phyloP scores from a whole-genome alignment of 2,113 vertebrate species.

The Cryptomyrus ogoouensis region DNA sequence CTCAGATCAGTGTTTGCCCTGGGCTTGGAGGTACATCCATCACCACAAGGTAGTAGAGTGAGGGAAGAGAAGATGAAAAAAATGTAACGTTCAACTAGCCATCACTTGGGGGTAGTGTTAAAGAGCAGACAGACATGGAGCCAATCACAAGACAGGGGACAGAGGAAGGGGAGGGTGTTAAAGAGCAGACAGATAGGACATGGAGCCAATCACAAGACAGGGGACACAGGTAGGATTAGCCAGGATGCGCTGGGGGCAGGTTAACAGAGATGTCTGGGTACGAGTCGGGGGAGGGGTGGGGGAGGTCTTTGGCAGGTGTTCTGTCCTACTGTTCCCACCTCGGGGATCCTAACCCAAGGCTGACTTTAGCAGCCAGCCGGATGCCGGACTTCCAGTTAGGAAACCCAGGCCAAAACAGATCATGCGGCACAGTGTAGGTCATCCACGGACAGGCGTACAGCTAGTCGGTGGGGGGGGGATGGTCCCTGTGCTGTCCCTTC shows the following conservation, averaged over 20 bases:
- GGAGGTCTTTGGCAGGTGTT: background rate
- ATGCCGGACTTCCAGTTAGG: background rate
- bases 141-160: background rate
- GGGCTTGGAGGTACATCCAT: background rate
- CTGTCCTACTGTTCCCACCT: background rate
- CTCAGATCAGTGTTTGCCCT: constrained; percentile 11
- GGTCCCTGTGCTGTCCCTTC: background rate
- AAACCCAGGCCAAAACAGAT: background rate
- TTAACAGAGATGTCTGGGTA: background rate
- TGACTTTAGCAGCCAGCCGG: background rate
- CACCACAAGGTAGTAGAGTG: background rate
- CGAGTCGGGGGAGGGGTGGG: background rate
- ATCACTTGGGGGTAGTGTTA: background rate
- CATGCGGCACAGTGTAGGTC: background rate
- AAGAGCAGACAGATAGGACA: constrained; percentile 18
- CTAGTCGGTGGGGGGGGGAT: background rate
- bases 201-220: background rate
- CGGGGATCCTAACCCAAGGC: background rate
- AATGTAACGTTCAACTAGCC: constrained; percentile 21
- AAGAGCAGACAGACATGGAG: constrained; percentile 9
- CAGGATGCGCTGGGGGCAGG: background rate
- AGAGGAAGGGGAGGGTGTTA: background rate
- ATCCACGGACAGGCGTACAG: background rate
- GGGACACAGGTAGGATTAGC: background rate
- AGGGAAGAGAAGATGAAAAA: background rate